These are phyloP conservation scores for Oxytorus armatus DNA, from an alignment of 2,888 invertebrate species.

Conservation along the genomic window DNA sequence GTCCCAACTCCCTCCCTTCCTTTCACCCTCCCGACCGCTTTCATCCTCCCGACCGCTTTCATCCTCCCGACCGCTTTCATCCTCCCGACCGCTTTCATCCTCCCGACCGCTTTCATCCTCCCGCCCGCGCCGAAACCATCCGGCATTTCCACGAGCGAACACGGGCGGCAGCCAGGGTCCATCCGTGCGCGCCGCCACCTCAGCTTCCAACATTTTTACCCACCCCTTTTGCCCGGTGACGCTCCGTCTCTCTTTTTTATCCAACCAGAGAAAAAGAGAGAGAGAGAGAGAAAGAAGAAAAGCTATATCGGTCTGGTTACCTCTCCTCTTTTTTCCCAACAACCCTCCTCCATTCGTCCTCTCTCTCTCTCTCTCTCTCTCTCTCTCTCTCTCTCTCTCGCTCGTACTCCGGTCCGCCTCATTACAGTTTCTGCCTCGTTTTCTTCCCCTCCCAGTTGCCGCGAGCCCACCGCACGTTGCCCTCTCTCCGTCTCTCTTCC, in stretches of 20 bases:
- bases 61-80: not conserved
- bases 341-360: slow-evolving; percentile 64
- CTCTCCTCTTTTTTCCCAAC: slow-evolving; percentile 53
- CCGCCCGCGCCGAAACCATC: slow-evolving; percentile 47
- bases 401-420: slow-evolving; percentile 70
- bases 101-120: slow-evolving; percentile 1
- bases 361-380: slow-evolving; percentile 64
- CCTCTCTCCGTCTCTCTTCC: slow-evolving; percentile 59
- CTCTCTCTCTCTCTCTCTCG: slow-evolving; percentile 53
- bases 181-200: slow-evolving; percentile 75
- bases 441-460: slow-evolving; percentile 67
- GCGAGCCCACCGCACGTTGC: slow-evolving; percentile 62
- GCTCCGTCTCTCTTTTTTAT: slow-evolving; percentile 65
- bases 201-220: slow-evolving; percentile 82
- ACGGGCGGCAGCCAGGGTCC: slow-evolving; percentile 60
- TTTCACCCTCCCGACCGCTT: slow-evolving; percentile 16
- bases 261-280: slow-evolving; percentile 42
- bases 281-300: too few species aligned
- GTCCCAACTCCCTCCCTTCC: not conserved
- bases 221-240: slow-evolving; percentile 63
- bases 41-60: slow-evolving; percentile 42
- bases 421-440: slow-evolving; percentile 77
- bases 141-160: slow-evolving; percentile 45
- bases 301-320: slow-evolving; percentile 66
- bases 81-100: slow-evolving; percentile 43